Percentiles rank a stretch among this genome's conserved stretches.
phyloP scores from a whole-genome alignment of 2,113 vertebrate species.

The Herpailurus yagouaroundi region DNA sequence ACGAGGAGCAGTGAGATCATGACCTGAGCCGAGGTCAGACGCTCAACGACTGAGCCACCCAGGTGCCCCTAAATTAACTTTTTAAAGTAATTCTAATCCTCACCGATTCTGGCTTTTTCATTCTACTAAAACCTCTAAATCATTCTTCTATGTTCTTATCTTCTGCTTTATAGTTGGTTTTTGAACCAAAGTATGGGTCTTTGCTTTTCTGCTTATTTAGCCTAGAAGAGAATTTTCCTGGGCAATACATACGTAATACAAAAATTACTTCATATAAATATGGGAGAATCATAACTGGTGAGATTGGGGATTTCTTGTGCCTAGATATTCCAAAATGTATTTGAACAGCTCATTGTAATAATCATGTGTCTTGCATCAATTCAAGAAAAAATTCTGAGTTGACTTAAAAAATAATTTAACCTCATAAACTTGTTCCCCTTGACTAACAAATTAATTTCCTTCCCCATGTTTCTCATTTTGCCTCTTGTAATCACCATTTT shows the following conservation, averaged over 20 bases:
- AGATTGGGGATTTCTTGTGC: neutral
- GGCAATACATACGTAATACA: neutral
- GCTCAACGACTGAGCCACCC: too few species aligned
- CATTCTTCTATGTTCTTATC: neutral
- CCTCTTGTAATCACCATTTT: constrained; percentile 1
- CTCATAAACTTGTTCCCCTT: neutral
- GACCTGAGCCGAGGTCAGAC: too few species aligned
- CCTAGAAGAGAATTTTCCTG: neutral
- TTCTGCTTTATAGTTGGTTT: neutral
- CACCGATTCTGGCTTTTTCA: neutral
- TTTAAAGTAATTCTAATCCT: neutral
- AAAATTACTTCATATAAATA: neutral
- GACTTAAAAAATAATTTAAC: constrained; percentile 44
- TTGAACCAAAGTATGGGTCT: neutral
- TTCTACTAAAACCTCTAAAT: neutral
- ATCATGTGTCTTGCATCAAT: neutral
- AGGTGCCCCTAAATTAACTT: neutral
- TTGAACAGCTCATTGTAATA: neutral
- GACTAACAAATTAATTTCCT: neutral
- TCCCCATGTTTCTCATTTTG: neutral
- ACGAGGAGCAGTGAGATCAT: too few species aligned
- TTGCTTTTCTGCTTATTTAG: constrained; percentile 27
- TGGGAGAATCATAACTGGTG: neutral
- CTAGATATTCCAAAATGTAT: neutral
- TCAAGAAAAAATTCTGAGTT: constrained; percentile 49